A percentile compares a stretch with the other conserved stretches of the same genome.
phyloP scores from a whole-genome alignment of 2,888 invertebrate species.

The Ischnus inquisitorius region DNA sequence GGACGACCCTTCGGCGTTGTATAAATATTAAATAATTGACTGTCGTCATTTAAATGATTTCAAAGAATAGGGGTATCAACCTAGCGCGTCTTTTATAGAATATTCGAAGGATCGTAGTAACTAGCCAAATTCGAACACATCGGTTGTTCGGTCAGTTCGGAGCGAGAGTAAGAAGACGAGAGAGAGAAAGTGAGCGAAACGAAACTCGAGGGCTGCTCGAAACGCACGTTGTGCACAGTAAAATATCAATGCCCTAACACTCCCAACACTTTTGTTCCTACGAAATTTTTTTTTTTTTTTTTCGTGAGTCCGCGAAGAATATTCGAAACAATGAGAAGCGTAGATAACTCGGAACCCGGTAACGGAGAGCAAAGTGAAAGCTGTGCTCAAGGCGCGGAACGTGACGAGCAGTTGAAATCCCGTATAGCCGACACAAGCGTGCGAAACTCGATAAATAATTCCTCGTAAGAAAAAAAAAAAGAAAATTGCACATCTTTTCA shows the following conservation, averaged over 20 bases:
- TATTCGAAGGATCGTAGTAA: slow-evolving; percentile 50
- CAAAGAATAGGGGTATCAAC: slow-evolving; percentile 66
- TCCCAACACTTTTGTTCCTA: slow-evolving; percentile 65
- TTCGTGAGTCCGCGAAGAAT: slow-evolving; percentile 43
- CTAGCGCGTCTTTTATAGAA: slow-evolving; percentile 45
- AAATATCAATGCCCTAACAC: slow-evolving; percentile 60
- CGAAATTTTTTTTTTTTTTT: slow-evolving; percentile 24
- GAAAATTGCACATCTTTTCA: neutral
- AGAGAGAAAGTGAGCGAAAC: slow-evolving; percentile 25
- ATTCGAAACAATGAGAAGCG: slow-evolving; percentile 21
- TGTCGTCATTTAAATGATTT: slow-evolving; percentile 73
- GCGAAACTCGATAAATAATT: slow-evolving; percentile 7
- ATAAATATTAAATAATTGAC: slow-evolving; percentile 75
- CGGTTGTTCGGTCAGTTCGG: slow-evolving; percentile 26
- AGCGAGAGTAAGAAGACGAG: slow-evolving; percentile 16
- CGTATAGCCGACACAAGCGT: neutral
- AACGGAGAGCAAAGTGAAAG: slow-evolving; percentile 25
- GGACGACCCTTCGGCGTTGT: slow-evolving; percentile 69
- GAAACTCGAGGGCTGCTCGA: slow-evolving; percentile 21
- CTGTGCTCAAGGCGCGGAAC: neutral
- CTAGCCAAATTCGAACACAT: slow-evolving; percentile 57
- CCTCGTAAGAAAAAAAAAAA: neutral
- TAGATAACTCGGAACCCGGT: slow-evolving; percentile 30
- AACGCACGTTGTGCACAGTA: slow-evolving; percentile 58
- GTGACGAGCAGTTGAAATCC: slow-evolving; percentile 26